Conservation (phyloP, 2,797 vertebrate genomes). For the Chaetodon trifasciatus region DNA sequence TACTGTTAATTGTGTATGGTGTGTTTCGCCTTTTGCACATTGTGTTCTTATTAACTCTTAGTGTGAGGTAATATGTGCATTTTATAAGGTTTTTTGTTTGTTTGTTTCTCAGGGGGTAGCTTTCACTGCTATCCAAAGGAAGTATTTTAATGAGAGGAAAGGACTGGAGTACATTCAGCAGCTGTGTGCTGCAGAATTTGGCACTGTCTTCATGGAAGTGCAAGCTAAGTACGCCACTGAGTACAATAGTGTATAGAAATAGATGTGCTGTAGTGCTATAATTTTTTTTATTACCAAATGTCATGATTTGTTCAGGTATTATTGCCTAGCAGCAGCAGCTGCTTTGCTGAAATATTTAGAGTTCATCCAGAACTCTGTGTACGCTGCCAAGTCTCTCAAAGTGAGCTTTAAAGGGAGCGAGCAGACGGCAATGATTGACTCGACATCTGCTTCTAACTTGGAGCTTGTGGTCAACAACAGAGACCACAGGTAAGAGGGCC, state of each 20-base stretch:
- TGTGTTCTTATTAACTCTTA: conserved; percentile 5
- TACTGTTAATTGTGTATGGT: background rate
- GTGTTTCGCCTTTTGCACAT: background rate
- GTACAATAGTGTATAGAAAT: conserved; percentile 13
- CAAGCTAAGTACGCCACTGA: conserved; percentile 91
- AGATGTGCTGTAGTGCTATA: conserved; percentile 3
- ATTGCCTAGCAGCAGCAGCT: conserved; percentile 94
- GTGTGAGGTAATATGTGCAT: conserved; percentile 7
- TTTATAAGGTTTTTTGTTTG: conserved; percentile 7
- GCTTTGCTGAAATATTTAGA: conserved; percentile 97
- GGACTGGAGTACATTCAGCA: conserved; percentile 96
- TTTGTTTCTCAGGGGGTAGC: conserved; percentile 85
- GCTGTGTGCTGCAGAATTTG: conserved; percentile 93
- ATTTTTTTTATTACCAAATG: conserved; percentile 10
- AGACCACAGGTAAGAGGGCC: conserved; percentile 89
- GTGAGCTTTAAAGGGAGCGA: conserved; percentile 96
- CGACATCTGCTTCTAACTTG: conserved; percentile 93
- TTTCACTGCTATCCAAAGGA: conserved; percentile 94
- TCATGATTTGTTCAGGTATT: conserved; percentile 88
- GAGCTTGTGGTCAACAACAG: conserved; percentile 95
- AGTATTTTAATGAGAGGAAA: conserved; percentile 97
- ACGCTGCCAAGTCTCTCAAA: conserved; percentile 95
- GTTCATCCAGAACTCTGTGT: conserved; percentile 95
- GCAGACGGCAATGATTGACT: conserved; percentile 97
- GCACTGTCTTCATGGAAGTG: conserved; percentile 94